Conservation (phyloP, 2,113 vertebrate species). For the Apteryx mantelli region DNA sequence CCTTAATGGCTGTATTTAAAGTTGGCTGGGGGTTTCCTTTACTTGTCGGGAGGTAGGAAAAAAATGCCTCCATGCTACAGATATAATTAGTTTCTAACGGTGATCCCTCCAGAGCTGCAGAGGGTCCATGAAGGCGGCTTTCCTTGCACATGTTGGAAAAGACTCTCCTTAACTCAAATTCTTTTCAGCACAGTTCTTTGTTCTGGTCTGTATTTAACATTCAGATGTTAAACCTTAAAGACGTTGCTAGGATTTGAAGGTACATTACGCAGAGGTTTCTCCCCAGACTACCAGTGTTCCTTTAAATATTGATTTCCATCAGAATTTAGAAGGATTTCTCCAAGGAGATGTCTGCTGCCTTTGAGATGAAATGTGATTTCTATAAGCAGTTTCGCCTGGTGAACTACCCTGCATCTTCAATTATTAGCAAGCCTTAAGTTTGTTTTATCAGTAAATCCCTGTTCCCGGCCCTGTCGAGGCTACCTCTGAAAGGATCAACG, state of each 20-base stretch:
- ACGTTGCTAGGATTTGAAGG: neutral
- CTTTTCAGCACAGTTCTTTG: neutral
- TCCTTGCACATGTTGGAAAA: neutral
- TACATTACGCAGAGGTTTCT: neutral
- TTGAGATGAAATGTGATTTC: neutral
- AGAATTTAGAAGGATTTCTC: neutral
- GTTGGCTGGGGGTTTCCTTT: neutral
- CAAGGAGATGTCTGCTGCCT: neutral
- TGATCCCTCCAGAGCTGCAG: neutral
- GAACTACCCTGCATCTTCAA: conserved; percentile 15
- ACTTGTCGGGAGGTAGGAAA: neutral
- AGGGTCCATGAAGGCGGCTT: neutral
- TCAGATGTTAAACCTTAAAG: neutral
- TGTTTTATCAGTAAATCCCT: conserved; percentile 50
- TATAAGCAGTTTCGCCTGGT: neutral
- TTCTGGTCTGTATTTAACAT: neutral
- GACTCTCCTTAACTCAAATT: neutral
- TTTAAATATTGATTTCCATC: conserved; percentile 28
- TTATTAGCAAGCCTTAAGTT: neutral
- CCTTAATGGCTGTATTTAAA: neutral
- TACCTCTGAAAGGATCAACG: conserved; percentile 3
- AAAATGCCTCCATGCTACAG: neutral
- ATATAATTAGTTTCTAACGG: neutral
- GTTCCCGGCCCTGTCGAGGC: neutral
- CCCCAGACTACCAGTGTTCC: neutral